Evolutionary conservation across 2,888 invertebrate species (phyloP).

Genomic region (Bugula neritina): DNA sequence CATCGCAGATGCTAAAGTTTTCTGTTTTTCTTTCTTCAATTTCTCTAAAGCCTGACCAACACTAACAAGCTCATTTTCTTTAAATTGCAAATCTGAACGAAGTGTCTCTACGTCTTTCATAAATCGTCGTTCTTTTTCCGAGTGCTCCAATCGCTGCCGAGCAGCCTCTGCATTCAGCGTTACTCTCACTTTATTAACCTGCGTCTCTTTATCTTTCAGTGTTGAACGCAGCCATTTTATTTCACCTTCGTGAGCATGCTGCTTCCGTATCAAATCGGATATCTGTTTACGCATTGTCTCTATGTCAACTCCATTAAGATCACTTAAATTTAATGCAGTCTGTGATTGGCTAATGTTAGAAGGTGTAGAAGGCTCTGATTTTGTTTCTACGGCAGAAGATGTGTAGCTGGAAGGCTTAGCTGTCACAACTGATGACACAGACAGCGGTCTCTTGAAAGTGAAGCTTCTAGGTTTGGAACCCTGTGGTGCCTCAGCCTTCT

Average conservation of each 20-base stretch:
- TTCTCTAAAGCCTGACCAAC: background rate
- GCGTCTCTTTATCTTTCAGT: slow-evolving; percentile 7
- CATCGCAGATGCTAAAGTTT: background rate
- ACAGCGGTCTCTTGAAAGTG: background rate
- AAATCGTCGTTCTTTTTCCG: slow-evolving; percentile 10
- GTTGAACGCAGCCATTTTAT: slow-evolving; percentile 23
- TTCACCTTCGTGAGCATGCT: slow-evolving; percentile 22
- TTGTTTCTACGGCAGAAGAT: background rate
- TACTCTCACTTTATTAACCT: background rate
- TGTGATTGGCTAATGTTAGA: background rate
- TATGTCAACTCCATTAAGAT: background rate
- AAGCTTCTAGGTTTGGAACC: background rate
- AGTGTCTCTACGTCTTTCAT: slow-evolving; percentile 9
- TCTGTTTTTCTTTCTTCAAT: background rate
- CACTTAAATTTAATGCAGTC: background rate
- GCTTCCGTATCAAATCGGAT: slow-evolving; percentile 12
- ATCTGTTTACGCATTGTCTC: background rate
- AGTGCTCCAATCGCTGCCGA: background rate
- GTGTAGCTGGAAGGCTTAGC: slow-evolving; percentile 6
- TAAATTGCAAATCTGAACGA: slow-evolving; percentile 7
- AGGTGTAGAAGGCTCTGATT: background rate
- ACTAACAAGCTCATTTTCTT: slow-evolving; percentile 5
- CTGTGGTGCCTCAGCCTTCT: background rate
- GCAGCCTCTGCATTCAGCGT: background rate
- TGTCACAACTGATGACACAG: background rate